Evolutionary conservation across 1,140 invertebrate species (phyloP), one percentile per base, ranked within the genome.

Genomic region (Zophobas atratus): DNA sequence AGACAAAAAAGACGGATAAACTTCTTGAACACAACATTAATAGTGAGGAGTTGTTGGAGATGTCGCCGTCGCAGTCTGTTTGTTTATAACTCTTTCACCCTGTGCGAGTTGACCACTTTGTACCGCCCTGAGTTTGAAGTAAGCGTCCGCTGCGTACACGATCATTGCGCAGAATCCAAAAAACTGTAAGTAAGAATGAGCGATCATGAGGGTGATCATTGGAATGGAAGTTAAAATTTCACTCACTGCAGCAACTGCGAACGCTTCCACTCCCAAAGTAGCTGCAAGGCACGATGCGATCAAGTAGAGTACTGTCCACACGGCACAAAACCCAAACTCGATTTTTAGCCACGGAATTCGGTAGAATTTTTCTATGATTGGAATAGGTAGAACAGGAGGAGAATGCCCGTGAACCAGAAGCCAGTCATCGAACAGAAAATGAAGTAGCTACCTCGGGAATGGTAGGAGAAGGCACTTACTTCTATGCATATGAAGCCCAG

Each of bases 291-390:
- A 89, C 1, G 93, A 88, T 1, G 92, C 94, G 72, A 94, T 86
- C 32, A 96, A 83, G 81, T 93, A 95, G 51, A 94, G 91, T 3
- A 93, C 82, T 1, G 91, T 89, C 92, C 92, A 94, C 1, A 95
- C 55, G 0, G 88, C 87, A 84, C 93, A 94, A 87, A 93, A 96
- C 20, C 90, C 88, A 39, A 96, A 91, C 88, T 97, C 96, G 82
- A 97, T 92, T 86, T 94, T 93, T 34, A 95, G 84, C 96, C 96
- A 98, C 0, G 95, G 96, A 74, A 97, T 93, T 85, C 91, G 93
- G 84, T 93, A 93, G 82, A 95, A 93, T 85, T 94, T 95, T 84
- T 96, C 94, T 77, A 97, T 89, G 6, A 97, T 89, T 97, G 95
- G 84, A 97, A 95, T 67, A 96, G 83, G 86, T 97, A 97, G 72